Evolutionary conservation across 1,140 invertebrate species (phyloP), one percentile per base, ranked within the genome.

Genomic region (Cydia pomonella): DNA sequence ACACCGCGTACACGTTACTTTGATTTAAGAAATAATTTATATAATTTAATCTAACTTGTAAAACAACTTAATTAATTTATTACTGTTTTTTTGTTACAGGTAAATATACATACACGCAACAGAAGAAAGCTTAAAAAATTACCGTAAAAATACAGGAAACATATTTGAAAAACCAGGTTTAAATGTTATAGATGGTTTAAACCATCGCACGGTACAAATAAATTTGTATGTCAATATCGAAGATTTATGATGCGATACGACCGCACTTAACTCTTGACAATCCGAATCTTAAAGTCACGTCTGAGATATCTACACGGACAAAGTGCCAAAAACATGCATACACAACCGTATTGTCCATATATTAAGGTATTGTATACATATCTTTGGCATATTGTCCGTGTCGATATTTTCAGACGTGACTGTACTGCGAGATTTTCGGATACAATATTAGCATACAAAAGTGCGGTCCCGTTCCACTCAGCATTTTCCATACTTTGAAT

Each of bases 371-470:
- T n/a, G n/a, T n/a, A n/a, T n/a, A n/a, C n/a, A n/a, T n/a, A n/a
- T n/a, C n/a, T n/a, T n/a, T n/a, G n/a, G n/a, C n/a, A n/a, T n/a
- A n/a, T n/a, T n/a, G n/a, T n/a, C n/a, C n/a, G n/a, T n/a, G n/a
- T n/a, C n/a, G n/a, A n/a, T n/a, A n/a, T n/a, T n/a, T n/a, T n/a
- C n/a, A n/a, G n/a, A n/a, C n/a, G n/a, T n/a, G n/a, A n/a, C n/a
- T 0, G 53, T 23, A 59, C n/a, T 59, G 21, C 21, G 53, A 53
- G 5, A 18, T 59, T 59, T 53, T 59, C 10, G 53, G 53, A 59
- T 59, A 59, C 53, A 59, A 3, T 59, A 59, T 59, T 59, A 59
- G 21, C 53, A 59, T 59, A 59, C 53, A 59, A 59, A 59, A 59
- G 53, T 59, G n/a, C 2, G 53, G 53, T 50, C 47, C 47, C 47